Evolutionary conservation across 1,140 invertebrate species (phyloP).

Genomic region (Paraescarpia echinospica): DNA sequence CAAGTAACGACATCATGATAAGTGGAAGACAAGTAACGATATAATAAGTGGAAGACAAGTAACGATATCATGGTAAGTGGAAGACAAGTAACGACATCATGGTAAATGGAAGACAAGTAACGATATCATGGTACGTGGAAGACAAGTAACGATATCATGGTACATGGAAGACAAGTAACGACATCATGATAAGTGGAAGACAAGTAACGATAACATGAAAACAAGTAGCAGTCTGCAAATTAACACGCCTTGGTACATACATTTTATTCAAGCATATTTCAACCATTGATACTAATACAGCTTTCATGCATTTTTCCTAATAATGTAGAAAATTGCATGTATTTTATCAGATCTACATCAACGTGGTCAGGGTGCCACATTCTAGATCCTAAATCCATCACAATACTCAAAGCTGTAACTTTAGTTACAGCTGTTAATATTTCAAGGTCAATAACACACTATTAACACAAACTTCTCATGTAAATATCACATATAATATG

Average conservation of each 20-base stretch:
- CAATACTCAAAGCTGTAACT: not conserved
- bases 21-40: no score
- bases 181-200: no score
- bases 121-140: no score
- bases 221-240: not conserved
- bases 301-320: not conserved
- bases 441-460: not conserved
- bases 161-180: no score
- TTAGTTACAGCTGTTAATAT: not conserved
- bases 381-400: not conserved
- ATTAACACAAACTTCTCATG: not conserved
- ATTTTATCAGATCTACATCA: not conserved
- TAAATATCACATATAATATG: not conserved
- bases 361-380: not conserved
- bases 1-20: no score
- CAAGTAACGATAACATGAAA: not conserved
- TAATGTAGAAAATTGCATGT: not conserved
- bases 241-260: not conserved
- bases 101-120: no score
- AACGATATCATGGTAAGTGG: no score
- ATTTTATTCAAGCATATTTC: not conserved
- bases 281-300: not conserved
- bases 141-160: no score
- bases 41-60: no score
- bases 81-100: no score